Percentiles rank a stretch among this genome's conserved stretches.
phyloP scores from a whole-genome alignment of 2,797 vertebrate genomes.

The Synanceia verrucosa region DNA sequence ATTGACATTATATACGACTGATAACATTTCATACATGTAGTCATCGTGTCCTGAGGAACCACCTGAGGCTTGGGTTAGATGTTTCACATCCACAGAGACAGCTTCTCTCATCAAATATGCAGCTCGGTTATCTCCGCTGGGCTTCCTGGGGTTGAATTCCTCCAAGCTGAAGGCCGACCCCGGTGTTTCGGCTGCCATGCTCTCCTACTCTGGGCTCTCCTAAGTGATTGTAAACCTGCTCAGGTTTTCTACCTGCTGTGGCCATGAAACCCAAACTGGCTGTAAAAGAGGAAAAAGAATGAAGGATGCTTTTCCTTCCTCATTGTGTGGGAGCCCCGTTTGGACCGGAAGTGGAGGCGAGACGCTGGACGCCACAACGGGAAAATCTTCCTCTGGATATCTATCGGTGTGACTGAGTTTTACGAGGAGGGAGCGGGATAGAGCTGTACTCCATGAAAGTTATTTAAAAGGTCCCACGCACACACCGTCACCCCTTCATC shows the following conservation, averaged over 20 bases:
- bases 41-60: constrained; percentile 4
- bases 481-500: constrained; percentile 79
- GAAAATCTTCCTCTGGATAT: constrained; percentile 34
- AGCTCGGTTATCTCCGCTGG: constrained; percentile 29
- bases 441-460: constrained; percentile 77
- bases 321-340: constrained; percentile 30
- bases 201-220: constrained; percentile 24
- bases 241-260: constrained; percentile 74
- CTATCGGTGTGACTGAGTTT: constrained; percentile 59
- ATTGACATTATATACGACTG: constrained; percentile 9
- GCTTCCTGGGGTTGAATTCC: constrained; percentile 39
- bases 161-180: constrained; percentile 1
- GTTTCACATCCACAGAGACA: constrained; percentile 23
- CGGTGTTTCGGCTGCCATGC: constrained; percentile 23
- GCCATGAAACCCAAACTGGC: constrained; percentile 78
- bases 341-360: constrained; percentile 26
- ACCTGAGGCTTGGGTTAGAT: background rate
- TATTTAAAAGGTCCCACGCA: constrained; percentile 76
- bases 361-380: background rate
- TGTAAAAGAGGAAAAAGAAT: constrained; percentile 47
- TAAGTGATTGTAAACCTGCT: constrained; percentile 66
- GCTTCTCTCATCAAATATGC: constrained; percentile 29
- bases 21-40: constrained; percentile 3
- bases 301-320: constrained; percentile 19
- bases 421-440: constrained; percentile 72